These are phyloP conservation scores for Tetranychus cinnabarinus DNA, from an alignment of 1,140 invertebrate species.

Conservation along the genomic window DNA sequence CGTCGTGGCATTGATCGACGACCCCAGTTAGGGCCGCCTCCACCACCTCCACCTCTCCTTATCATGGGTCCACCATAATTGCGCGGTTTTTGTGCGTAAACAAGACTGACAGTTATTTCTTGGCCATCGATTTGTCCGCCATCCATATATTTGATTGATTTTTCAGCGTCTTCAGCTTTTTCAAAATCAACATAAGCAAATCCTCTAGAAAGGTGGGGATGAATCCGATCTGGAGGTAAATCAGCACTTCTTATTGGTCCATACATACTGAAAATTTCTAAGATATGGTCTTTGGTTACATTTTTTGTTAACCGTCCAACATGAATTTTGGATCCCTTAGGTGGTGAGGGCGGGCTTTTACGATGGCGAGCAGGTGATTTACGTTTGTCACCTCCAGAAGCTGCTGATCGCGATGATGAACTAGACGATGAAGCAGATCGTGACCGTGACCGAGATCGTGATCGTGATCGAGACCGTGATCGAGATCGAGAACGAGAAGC, in stretches of 20 bases:
- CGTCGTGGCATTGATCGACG: not conserved
- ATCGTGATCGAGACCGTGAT: not conserved
- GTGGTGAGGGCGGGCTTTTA: constrained; percentile 42
- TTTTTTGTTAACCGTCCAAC: constrained; percentile 73
- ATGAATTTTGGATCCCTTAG: constrained; percentile 68
- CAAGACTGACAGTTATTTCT: constrained; percentile 71
- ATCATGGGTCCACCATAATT: constrained; percentile 24
- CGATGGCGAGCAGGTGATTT: constrained; percentile 31
- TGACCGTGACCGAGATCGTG: constrained; percentile 6
- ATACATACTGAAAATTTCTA: constrained; percentile 83
- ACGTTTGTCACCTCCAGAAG: not conserved
- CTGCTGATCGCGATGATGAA: constrained; percentile 6
- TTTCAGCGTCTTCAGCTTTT: constrained; percentile 80
- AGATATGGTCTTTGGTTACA: constrained; percentile 65
- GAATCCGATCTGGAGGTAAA: constrained; percentile 59
- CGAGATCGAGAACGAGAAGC: not conserved
- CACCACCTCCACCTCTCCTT: constrained; percentile 10
- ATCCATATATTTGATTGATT: constrained; percentile 98
- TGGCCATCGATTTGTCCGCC: constrained; percentile 66
- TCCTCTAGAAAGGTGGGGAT: constrained; percentile 57
- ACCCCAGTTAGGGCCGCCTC: not conserved
- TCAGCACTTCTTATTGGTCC: constrained; percentile 72
- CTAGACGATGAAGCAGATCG: constrained; percentile 13
- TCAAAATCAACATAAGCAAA: constrained; percentile 88
- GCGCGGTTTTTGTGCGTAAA: constrained; percentile 42